Evolutionary conservation across 2,888 invertebrate genomes (phyloP).

Genomic region (Amblyteles armatorius): DNA sequence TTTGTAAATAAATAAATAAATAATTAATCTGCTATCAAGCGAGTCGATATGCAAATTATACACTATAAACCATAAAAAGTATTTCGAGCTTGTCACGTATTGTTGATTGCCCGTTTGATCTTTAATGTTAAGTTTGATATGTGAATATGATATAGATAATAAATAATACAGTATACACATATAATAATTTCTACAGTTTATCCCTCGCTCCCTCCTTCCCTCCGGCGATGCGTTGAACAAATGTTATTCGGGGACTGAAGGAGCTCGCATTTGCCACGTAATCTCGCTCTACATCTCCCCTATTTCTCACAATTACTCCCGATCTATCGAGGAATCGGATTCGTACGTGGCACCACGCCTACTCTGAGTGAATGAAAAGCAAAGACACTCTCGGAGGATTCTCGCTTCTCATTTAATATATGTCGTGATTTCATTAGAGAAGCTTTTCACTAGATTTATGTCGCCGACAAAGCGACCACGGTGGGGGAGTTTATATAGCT

Average conservation of each 20-base stretch:
- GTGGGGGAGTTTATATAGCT: conserved; percentile 72
- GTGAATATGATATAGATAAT: conserved; percentile 32
- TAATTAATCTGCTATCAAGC: background rate
- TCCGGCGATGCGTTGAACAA: background rate
- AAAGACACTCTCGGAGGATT: conserved; percentile 29
- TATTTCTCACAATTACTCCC: conserved; percentile 57
- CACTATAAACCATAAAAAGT: conserved; percentile 14
- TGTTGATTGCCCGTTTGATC: conserved; percentile 27
- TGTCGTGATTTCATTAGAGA: conserved; percentile 55
- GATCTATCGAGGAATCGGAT: background rate
- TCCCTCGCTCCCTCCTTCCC: background rate
- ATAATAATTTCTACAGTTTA: background rate
- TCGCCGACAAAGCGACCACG: conserved; percentile 12
- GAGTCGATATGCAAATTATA: background rate
- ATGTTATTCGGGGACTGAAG: background rate
- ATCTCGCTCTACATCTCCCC: background rate
- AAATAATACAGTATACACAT: conserved; percentile 12
- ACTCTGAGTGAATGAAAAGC: conserved; percentile 15
- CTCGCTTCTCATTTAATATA: conserved; percentile 53
- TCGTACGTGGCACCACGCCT: background rate
- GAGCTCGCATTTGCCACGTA: background rate
- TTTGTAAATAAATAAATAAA: background rate
- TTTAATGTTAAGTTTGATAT: conserved; percentile 51
- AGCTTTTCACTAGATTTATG: conserved; percentile 64
- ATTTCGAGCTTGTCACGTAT: conserved; percentile 49